These are phyloP conservation scores for Dichetophora obliterata DNA, from an alignment of 2,888 invertebrate species.

Conservation along the genomic window DNA sequence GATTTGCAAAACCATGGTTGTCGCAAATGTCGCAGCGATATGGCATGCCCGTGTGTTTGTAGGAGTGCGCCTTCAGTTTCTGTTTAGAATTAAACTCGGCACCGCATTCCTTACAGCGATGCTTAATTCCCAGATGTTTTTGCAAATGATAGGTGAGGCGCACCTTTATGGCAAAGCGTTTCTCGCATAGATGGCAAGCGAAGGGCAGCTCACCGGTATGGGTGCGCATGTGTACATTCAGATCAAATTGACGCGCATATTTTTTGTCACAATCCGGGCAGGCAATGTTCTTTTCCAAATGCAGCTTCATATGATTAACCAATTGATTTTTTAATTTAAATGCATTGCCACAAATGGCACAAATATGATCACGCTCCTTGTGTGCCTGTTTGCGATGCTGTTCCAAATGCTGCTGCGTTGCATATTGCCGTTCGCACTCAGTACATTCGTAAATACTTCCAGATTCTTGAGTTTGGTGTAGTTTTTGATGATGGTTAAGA, in stretches of 20 bases:
- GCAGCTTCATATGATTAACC: constrained; percentile 54
- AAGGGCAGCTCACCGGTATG: constrained; percentile 56
- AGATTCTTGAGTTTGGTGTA: constrained; percentile 43
- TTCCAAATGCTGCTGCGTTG: constrained; percentile 47
- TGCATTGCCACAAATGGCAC: constrained; percentile 52
- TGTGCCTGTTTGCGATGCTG: constrained; percentile 53
- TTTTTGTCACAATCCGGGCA: constrained; percentile 55
- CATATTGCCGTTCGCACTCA: constrained; percentile 51
- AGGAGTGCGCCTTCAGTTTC: constrained; percentile 54
- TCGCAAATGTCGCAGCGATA: constrained; percentile 52
- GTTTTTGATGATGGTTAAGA: constrained; percentile 50
- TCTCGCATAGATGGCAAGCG: constrained; percentile 55
- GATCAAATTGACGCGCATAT: constrained; percentile 55
- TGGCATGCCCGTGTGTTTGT: constrained; percentile 57
- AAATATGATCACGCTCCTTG: constrained; percentile 51
- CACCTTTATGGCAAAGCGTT: constrained; percentile 56
- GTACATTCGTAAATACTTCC: constrained; percentile 46
- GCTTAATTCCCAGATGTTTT: constrained; percentile 54
- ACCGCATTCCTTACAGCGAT: constrained; percentile 54
- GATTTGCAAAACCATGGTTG: constrained; percentile 51
- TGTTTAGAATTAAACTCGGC: constrained; percentile 54
- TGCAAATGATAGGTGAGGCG: constrained; percentile 57
- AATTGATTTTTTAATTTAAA: constrained; percentile 53
- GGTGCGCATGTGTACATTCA: constrained; percentile 53
- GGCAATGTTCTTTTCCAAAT: constrained; percentile 53